These are phyloP conservation scores for Apotomis betuletana DNA, from an alignment of 2,888 invertebrate species.

Conservation along the genomic window DNA sequence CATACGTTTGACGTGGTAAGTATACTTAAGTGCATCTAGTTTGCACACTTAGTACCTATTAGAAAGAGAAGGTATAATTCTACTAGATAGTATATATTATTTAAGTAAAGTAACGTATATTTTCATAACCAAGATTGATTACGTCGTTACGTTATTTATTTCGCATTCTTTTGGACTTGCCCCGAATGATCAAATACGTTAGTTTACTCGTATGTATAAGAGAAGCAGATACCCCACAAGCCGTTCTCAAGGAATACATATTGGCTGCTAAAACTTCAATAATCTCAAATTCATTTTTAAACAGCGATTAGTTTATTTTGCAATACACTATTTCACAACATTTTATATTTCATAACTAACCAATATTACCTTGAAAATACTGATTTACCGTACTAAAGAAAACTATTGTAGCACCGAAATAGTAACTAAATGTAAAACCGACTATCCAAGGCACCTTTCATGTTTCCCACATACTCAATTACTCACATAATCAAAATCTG, in stretches of 20 bases:
- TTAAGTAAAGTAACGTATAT: slow-evolving; percentile 8
- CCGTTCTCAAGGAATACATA: slow-evolving; percentile 68
- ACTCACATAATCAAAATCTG: not conserved
- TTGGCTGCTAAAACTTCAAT: slow-evolving; percentile 56
- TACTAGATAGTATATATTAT: slow-evolving; percentile 5
- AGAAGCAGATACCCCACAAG: slow-evolving; percentile 50
- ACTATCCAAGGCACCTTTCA: slow-evolving; percentile 45
- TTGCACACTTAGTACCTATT: slow-evolving; percentile 15
- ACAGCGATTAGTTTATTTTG: not conserved
- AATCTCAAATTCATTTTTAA: slow-evolving; percentile 5
- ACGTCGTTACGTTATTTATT: not conserved
- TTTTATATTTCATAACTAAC: slow-evolving; percentile 1
- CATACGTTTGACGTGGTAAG: slow-evolving; percentile 32
- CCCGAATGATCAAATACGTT: not conserved
- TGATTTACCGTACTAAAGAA: slow-evolving; percentile 15
- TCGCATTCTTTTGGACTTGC: too few species aligned
- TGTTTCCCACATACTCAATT: slow-evolving; percentile 2
- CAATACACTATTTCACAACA: not conserved
- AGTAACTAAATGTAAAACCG: slow-evolving; percentile 43
- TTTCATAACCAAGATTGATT: not conserved
- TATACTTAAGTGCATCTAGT: slow-evolving; percentile 17
- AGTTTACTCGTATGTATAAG: slow-evolving; percentile 31
- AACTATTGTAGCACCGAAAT: slow-evolving; percentile 50
- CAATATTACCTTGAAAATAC: slow-evolving; percentile 5
- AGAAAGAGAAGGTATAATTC: slow-evolving; percentile 16